phyloP scores from a whole-genome alignment of 1,140 invertebrate genomes.

The Drosophila orena region DNA sequence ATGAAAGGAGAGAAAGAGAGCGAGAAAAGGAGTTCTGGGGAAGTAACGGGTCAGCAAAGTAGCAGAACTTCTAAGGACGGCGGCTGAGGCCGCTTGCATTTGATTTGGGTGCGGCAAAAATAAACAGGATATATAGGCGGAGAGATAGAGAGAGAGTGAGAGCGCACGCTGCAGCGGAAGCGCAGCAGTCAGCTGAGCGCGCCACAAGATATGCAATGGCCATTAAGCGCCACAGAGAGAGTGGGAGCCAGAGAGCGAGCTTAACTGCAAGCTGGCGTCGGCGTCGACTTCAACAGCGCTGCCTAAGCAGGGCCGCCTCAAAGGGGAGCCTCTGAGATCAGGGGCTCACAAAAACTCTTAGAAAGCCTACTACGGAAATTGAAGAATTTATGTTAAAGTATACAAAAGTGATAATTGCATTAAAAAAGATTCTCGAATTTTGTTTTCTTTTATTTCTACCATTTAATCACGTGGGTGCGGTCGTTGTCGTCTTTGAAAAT shows the following conservation, averaged over 20 bases:
- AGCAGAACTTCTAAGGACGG: slow-evolving; percentile 29
- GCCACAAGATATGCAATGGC: slow-evolving; percentile 66
- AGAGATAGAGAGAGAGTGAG: slow-evolving; percentile 23
- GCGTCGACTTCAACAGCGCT: slow-evolving; percentile 38
- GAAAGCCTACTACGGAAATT: not conserved
- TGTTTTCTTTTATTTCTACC: too few species aligned
- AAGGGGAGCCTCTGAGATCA: not conserved
- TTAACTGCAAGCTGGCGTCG: slow-evolving; percentile 45
- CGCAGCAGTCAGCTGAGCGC: slow-evolving; percentile 63
- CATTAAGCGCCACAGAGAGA: slow-evolving; percentile 14
- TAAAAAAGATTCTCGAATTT: too few species aligned
- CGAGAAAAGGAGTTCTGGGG: slow-evolving; percentile 14
- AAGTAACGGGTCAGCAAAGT: slow-evolving; percentile 31
- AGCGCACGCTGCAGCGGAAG: slow-evolving; percentile 32
- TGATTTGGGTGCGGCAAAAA: slow-evolving; percentile 79
- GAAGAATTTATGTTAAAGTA: not conserved
- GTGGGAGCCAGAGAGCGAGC: slow-evolving; percentile 35
- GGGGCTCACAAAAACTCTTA: not conserved
- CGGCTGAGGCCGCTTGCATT: slow-evolving; percentile 47
- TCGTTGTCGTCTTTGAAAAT: too few species aligned
- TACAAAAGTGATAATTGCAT: too few species aligned
- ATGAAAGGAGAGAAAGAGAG: not conserved
- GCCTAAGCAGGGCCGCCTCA: slow-evolving; percentile 11
- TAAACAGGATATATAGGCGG: slow-evolving; percentile 38
- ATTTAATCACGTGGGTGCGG: too few species aligned